Evolutionary conservation across 2,797 vertebrate genomes (phyloP), one percentile per base, ranked within the genome.

Genomic region (Myotis myotis): DNA sequence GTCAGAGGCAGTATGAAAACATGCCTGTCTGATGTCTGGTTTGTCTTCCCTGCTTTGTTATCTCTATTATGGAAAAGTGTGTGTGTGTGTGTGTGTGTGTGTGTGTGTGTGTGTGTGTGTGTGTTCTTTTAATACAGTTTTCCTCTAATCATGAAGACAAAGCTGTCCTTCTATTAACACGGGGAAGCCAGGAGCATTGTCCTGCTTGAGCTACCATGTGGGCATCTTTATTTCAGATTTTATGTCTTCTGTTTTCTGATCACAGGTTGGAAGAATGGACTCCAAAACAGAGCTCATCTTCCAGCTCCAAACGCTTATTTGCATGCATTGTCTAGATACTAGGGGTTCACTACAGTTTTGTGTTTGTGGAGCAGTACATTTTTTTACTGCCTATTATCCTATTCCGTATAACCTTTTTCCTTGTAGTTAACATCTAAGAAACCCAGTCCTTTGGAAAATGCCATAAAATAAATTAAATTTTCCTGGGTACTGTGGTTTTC

Each of bases 401-500:
- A 33, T 94, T 94, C 72, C 82, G 20, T 57, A 55, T 93, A 95
- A 80, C 47, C 68, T 95, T 93, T 93, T 90, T 60, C 88, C 88
- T 91, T 93, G 20, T 36, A 85, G 55, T 95, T 92, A 96, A 96
- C 95, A 95, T 95, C 79, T 96, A 90, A 96, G 94, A 96, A 96
- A 84, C 53, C 62, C 60, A 87, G 79, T 81, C 85, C 82, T 96
- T 94, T 95, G 95, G 93, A 96, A 97, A 96, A 95, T 97, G 80
- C 88, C 75, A 41, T 96, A 94, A 97, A 95, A 93, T 89, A 96
- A 97, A 97, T 95, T 95, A 92, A 95, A 94, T 97, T 97, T 96
- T 91, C 91, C 71, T 91, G 94, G 80, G 90, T 86, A 96, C 88
- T 96, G 89, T 85, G 85, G 49, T 95, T 96, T 97, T 76, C 94